Conservation (phyloP, 1,140 invertebrate species). For the Aplysia californica region DNA sequence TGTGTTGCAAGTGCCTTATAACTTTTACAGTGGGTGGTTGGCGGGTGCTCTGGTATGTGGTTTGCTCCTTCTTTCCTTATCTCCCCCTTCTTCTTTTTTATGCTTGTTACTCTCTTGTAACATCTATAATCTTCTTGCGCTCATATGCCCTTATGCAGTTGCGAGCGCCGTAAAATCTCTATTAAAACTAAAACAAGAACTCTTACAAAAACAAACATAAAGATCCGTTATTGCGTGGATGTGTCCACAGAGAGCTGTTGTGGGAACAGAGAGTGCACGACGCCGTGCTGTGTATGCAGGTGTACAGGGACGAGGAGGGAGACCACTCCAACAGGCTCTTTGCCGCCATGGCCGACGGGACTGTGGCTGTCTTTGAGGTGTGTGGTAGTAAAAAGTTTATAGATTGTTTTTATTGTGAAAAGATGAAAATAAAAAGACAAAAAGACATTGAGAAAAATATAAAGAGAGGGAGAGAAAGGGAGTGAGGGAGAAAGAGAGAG, state of each 20-base stretch:
- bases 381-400: neutral
- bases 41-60: no score
- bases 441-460: neutral
- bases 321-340: conserved; percentile 62
- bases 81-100: no score
- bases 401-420: neutral
- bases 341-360: conserved; percentile 70
- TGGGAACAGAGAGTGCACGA: conserved; percentile 71
- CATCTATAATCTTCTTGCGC: no score
- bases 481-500: neutral
- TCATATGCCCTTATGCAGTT: no score
- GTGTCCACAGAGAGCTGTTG: conserved; percentile 61
- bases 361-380: conserved; percentile 71
- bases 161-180: no score
- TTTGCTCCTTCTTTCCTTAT: no score
- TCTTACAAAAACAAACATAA: no score
- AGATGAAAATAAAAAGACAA: neutral
- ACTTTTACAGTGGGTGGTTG: no score
- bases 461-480: neutral
- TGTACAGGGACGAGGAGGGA: conserved; percentile 49
- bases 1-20: no score
- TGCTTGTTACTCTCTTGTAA: no score
- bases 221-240: no score
- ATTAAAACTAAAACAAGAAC: no score
- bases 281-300: conserved; percentile 67